Evolutionary conservation across 2,888 invertebrate species (phyloP).

Genomic region (Biston stratarius): DNA sequence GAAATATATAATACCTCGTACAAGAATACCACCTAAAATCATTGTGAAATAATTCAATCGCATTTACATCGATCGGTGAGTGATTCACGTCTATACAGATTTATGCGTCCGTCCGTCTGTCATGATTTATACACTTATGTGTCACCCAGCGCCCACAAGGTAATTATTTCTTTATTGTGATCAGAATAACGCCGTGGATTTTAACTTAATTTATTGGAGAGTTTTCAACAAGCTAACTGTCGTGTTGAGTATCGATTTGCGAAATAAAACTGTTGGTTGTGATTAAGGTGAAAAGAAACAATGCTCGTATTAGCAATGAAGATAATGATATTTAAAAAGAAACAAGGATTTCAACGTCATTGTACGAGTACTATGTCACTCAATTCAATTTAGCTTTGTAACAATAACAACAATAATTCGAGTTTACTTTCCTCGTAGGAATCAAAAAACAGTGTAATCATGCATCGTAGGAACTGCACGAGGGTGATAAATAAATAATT

Average conservation of each 20-base stretch:
- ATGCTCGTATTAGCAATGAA: too few relatives aligned
- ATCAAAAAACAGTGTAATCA: too few relatives aligned
- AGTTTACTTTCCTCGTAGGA: too few relatives aligned
- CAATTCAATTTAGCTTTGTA: too few relatives aligned
- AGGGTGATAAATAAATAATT: too few relatives aligned
- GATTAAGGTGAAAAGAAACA: too few relatives aligned
- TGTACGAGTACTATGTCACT: too few relatives aligned
- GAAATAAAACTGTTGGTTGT: too few relatives aligned
- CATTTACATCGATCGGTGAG: conserved; percentile 57
- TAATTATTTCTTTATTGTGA: conserved; percentile 44
- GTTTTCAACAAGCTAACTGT: conserved; percentile 29
- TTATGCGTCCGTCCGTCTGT: conserved; percentile 62
- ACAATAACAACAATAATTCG: too few relatives aligned
- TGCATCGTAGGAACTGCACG: too few relatives aligned
- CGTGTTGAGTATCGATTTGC: background rate
- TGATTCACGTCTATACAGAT: conserved; percentile 70
- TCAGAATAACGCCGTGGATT: conserved; percentile 36
- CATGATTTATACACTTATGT: conserved; percentile 68
- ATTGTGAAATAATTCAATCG: conserved; percentile 41
- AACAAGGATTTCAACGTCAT: too few relatives aligned
- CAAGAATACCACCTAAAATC: conserved; percentile 32
- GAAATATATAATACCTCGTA: background rate
- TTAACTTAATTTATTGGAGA: conserved; percentile 42
- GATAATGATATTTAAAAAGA: too few relatives aligned
- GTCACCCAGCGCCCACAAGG: conserved; percentile 51